Evolutionary conservation across 2,797 vertebrate species (phyloP), one percentile per base, ranked within the genome.

Genomic region (Gymnocypris eckloni): DNA sequence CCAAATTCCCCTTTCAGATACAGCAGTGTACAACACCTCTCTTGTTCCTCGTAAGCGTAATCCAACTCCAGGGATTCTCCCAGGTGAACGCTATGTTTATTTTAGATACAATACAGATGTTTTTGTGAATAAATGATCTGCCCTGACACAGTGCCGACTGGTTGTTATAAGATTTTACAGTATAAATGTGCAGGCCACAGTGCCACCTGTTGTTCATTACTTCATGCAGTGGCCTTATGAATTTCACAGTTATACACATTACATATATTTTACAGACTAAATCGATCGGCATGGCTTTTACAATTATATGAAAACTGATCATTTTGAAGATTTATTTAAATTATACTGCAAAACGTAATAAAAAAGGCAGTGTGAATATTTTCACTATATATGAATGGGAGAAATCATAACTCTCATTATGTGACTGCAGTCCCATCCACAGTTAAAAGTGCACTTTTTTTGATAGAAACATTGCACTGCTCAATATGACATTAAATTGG

Each of bases 1-100:
- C 39, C 81, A 59, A n/a, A n/a, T 87, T 81, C 15, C 28, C 6
- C 48, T 78, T 71, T 89, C 92, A 99, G 98, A 98, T 3, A 96
- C 97, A 41, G 96, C 97, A 2, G 96, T 97, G 92, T 99, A 99
- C 93, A 99, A 99, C 92, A 98, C 96, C 39, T 97, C 98, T 0
- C 91, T 95, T 89, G 90, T 91, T 73, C 93, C 95, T 0, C 95
- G 93, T 91, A 15, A 96, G 94, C 79, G 93, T 22, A 94, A 93
- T 85, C 93, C 92, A 80, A 96, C 96, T 6, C 96, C 96, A 88
- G 97, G 94, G 87, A 81, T 81, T 25, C 89, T 93, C 2, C 90
- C 89, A 93, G 93, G 93, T 93, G 82, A 91, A 86, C 2, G 0
- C 10, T 43, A 18, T 3, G 15, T 9, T 50, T 33, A 33, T 48